Conservation (phyloP, 2,113 vertebrate genomes). For the Zosterops pallidus region DNA sequence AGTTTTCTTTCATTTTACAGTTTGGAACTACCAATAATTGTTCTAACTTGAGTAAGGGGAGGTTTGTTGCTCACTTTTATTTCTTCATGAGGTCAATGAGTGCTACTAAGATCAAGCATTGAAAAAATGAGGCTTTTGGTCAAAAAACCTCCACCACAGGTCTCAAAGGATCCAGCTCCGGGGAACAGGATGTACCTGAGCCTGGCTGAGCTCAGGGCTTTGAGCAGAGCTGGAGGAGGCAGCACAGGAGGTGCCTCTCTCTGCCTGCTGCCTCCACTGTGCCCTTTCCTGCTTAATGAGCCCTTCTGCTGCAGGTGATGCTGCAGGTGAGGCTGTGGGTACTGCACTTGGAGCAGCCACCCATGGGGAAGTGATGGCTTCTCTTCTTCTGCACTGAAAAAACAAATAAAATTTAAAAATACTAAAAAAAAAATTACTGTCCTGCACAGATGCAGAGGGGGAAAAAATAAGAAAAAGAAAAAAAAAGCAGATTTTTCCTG, state of each 20-base stretch:
- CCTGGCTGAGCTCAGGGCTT: background rate
- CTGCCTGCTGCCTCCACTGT: background rate
- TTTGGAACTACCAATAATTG: background rate
- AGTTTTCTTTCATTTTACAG: background rate
- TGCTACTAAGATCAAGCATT: background rate
- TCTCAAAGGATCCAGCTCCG: background rate
- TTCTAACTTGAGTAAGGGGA: background rate
- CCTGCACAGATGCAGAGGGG: background rate
- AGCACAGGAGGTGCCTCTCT: background rate
- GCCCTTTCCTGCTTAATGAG: background rate
- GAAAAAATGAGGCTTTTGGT: background rate
- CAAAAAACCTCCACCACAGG: background rate
- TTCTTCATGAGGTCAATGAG: accelerated
- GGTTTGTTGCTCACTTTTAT: background rate
- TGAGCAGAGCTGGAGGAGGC: background rate
- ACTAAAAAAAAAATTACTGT: background rate
- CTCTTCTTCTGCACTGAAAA: background rate
- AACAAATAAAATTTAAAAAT: background rate
- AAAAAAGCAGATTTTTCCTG: background rate
- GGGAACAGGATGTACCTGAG: background rate
- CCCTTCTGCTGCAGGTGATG: background rate
- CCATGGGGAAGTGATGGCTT: background rate
- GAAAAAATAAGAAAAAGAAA: too few relatives aligned
- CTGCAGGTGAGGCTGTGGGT: background rate
- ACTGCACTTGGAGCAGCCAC: background rate